phyloP scores from a whole-genome alignment of 2,888 invertebrate species.

The Chaetogeoica ovagalla region DNA sequence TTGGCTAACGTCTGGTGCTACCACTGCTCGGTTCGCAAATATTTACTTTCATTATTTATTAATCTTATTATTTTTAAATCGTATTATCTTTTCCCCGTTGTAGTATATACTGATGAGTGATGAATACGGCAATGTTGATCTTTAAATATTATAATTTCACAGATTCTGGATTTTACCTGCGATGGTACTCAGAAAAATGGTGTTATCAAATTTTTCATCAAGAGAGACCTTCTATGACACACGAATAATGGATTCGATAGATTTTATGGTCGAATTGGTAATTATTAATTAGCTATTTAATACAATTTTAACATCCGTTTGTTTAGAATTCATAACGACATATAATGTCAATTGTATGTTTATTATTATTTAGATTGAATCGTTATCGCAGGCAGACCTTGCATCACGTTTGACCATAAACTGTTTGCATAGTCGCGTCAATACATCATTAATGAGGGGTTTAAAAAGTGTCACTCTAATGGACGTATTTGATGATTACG shows the following conservation, averaged over 20 bases:
- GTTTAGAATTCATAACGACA: background rate
- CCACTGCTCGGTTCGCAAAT: too few relatives aligned
- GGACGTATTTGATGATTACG: conserved; percentile 88
- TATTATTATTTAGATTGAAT: conserved; percentile 71
- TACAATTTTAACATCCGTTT: background rate
- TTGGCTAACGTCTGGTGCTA: too few relatives aligned
- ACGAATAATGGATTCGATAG: conserved; percentile 80
- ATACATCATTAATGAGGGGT: conserved; percentile 71
- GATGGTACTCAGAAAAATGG: conserved; percentile 80
- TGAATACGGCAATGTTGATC: background rate
- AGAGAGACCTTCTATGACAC: conserved; percentile 67
- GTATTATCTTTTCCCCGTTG: too few relatives aligned
- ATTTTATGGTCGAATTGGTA: conserved; percentile 89
- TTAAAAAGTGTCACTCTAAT: conserved; percentile 76
- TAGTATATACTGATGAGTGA: too few relatives aligned
- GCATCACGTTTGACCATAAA: conserved; percentile 86
- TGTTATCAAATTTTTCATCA: conserved; percentile 80
- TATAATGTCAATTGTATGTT: background rate
- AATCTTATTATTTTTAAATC: too few relatives aligned
- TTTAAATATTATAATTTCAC: background rate
- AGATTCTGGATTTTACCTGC: conserved; percentile 85
- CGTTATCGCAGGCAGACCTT: conserved; percentile 77
- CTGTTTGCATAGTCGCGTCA: conserved; percentile 77
- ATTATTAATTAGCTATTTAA: conserved; percentile 57
- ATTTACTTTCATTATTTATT: too few relatives aligned